A percentile compares a stretch with the other conserved stretches of the same genome.
phyloP scores from a whole-genome alignment of 2,113 vertebrate genomes.

The Oplegnathus fasciatus region DNA sequence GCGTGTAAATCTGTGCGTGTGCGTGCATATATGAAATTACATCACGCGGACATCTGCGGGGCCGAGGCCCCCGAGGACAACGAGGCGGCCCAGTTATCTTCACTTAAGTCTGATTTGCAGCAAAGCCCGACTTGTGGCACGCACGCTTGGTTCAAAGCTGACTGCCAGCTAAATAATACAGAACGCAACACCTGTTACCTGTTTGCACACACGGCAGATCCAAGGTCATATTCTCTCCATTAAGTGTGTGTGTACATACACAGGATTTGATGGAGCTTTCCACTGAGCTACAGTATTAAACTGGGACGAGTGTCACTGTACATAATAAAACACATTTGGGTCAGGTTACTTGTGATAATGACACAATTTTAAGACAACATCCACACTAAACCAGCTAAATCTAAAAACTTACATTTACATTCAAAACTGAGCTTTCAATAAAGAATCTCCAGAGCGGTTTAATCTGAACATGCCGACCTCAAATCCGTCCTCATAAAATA shows the following conservation, averaged over 20 bases:
- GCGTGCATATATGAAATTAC: conserved; percentile 27
- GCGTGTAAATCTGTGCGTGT: background rate
- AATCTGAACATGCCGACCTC: too few relatives aligned
- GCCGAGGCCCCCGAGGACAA: background rate
- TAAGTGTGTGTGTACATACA: background rate
- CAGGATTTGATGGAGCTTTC: background rate
- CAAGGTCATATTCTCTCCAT: conserved; percentile 19
- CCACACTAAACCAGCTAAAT: too few relatives aligned
- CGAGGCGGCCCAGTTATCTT: conserved; percentile 32
- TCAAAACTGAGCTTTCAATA: too few relatives aligned
- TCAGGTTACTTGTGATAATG: too few relatives aligned
- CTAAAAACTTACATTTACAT: too few relatives aligned
- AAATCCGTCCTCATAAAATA: too few relatives aligned
- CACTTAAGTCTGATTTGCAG: conserved; percentile 45
- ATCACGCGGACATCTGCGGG: conserved; percentile 40
- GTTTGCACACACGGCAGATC: conserved; percentile 24
- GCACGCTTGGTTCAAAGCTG: conserved; percentile 14
- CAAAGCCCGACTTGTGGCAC: conserved; percentile 10
- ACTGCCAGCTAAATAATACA: conserved; percentile 26
- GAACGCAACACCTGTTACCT: conserved; percentile 44
- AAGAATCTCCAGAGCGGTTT: too few relatives aligned
- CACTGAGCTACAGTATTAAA: too few relatives aligned
- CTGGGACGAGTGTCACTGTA: too few relatives aligned
- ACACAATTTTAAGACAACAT: too few relatives aligned
- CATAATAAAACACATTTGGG: too few relatives aligned